Conservation (phyloP, 2,888 invertebrate genomes). For the Philopedon plagiatum region DNA sequence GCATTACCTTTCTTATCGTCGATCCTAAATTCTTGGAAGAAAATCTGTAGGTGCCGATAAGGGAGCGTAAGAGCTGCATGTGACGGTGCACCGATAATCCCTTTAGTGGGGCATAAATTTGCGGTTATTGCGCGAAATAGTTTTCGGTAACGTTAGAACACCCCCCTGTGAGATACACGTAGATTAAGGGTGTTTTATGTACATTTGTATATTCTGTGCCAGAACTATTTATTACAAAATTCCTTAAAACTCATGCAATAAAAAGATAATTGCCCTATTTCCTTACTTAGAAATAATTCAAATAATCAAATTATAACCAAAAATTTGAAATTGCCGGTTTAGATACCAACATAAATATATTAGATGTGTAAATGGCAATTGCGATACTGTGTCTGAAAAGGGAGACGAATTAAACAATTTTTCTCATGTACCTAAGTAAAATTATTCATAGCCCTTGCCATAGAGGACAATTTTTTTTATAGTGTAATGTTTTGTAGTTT, state of each 20-base stretch:
- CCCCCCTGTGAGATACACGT: background rate
- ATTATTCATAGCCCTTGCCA: no score
- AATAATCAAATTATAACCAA: no score
- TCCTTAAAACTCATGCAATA: no score
- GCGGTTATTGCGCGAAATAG: conserved; percentile 46
- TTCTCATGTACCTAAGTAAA: no score
- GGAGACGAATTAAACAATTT: no score
- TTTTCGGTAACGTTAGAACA: conserved; percentile 35
- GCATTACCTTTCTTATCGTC: conserved; percentile 45
- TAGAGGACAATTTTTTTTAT: no score
- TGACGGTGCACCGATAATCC: conserved; percentile 44
- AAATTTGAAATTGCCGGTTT: background rate
- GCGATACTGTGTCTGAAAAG: background rate
- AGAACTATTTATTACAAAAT: no score
- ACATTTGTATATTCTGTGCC: no score
- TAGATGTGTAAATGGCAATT: no score
- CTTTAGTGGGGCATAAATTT: conserved; percentile 44
- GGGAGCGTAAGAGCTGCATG: conserved; percentile 43
- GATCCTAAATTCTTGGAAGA: conserved; percentile 42
- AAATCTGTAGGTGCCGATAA: conserved; percentile 44
- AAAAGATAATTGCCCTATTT: background rate
- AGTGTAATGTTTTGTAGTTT: no score
- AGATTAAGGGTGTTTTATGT: no score
- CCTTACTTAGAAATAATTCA: background rate
- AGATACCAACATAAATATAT: no score